Evolutionary conservation across 1,140 invertebrate genomes (phyloP).

Genomic region (Dicyema japonicum): DNA sequence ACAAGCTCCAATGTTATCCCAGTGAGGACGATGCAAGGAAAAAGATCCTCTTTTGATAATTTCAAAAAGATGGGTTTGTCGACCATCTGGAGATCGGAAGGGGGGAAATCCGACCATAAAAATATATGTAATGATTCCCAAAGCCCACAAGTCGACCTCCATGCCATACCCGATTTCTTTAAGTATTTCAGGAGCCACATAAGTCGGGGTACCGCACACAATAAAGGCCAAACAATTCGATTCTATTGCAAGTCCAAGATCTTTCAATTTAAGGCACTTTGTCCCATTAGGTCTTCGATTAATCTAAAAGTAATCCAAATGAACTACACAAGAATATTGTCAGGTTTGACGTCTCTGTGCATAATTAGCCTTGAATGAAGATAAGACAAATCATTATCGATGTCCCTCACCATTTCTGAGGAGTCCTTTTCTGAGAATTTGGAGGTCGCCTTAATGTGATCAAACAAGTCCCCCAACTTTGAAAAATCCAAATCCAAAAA

Average conservation of each 20-base stretch:
- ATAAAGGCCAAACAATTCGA: constrained; percentile 26
- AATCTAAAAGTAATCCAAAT: no score
- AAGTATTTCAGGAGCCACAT: constrained; percentile 83
- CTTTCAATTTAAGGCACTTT: constrained; percentile 19
- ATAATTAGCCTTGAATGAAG: constrained; percentile 17
- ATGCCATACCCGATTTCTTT: constrained; percentile 39
- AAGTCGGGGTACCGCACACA: constrained; percentile 87
- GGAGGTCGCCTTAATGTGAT: constrained; percentile 11
- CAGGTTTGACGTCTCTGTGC: constrained; percentile 21
- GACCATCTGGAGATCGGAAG: constrained; percentile 31
- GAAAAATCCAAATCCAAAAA: constrained; percentile 2
- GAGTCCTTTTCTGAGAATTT: constrained; percentile 18
- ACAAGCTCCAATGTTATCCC: constrained; percentile 57
- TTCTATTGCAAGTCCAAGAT: constrained; percentile 20
- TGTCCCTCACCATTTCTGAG: constrained; percentile 13
- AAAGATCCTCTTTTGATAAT: constrained; percentile 61
- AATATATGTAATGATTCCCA: constrained; percentile 79
- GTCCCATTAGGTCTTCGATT: constrained; percentile 5
- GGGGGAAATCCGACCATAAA: constrained; percentile 82
- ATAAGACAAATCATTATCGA: constrained; percentile 17
- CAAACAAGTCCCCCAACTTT: constrained; percentile 18
- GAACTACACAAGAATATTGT: constrained; percentile 20
- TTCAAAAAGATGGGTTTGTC: constrained; percentile 66
- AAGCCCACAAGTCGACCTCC: constrained; percentile 75
- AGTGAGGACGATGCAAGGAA: constrained; percentile 66